phyloP scores from a whole-genome alignment of 2,888 invertebrate species.

The Drosophila testacea region DNA sequence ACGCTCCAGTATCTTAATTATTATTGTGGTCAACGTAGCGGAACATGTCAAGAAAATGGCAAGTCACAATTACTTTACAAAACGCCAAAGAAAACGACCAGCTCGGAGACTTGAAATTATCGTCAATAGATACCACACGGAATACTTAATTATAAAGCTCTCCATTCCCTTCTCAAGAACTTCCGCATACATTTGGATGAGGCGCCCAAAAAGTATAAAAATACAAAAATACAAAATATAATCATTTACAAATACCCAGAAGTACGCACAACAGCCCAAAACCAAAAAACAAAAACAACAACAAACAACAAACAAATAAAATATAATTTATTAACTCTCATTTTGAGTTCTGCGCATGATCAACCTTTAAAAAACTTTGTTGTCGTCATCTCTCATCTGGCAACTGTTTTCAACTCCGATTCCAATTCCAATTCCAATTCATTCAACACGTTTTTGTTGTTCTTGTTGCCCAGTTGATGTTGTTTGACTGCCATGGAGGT shows the following conservation, averaged over 20 bases:
- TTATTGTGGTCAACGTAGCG: slow-evolving; percentile 62
- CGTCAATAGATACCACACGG: slow-evolving; percentile 24
- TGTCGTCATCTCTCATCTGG: slow-evolving; percentile 18
- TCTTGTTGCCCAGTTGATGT: slow-evolving; percentile 10
- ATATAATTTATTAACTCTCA: slow-evolving; percentile 7
- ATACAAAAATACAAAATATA: neutral
- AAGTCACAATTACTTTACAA: slow-evolving; percentile 53
- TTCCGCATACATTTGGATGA: slow-evolving; percentile 57
- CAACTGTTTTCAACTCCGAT: slow-evolving; percentile 1
- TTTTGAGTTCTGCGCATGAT: slow-evolving; percentile 31
- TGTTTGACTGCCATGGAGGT: slow-evolving; percentile 58
- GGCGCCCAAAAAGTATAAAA: slow-evolving; percentile 21
- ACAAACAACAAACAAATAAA: slow-evolving; percentile 4
- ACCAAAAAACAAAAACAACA: neutral
- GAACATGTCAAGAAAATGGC: slow-evolving; percentile 59
- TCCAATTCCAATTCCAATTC: slow-evolving; percentile 3
- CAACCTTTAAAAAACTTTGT: slow-evolving; percentile 10
- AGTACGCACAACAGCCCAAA: slow-evolving; percentile 32
- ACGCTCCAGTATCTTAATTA: slow-evolving; percentile 67
- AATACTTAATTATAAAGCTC: slow-evolving; percentile 28
- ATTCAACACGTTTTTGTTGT: slow-evolving; percentile 20
- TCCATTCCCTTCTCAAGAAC: slow-evolving; percentile 19
- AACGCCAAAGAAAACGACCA: slow-evolving; percentile 10
- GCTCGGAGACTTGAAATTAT: slow-evolving; percentile 14
- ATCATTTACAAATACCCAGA: slow-evolving; percentile 27